Conservation (phyloP, 2,797 vertebrate species). For the Centroberyx gerrardi region DNA sequence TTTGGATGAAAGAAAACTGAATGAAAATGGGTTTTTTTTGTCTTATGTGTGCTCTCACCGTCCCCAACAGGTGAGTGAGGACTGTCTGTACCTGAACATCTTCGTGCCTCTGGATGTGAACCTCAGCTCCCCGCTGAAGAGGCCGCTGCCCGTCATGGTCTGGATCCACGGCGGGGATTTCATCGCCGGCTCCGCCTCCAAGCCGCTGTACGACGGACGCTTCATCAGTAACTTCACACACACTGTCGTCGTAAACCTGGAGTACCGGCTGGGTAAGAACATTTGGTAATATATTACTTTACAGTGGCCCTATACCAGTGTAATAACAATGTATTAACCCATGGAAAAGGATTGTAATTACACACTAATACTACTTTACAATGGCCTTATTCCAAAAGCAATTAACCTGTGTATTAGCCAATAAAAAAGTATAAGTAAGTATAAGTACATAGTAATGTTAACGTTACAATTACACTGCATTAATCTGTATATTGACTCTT, state of each 20-base stretch:
- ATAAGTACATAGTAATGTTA: no score
- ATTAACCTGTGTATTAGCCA: neutral
- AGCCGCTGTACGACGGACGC: constrained; percentile 85
- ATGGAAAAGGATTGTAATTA: no score
- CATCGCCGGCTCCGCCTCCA: constrained; percentile 85
- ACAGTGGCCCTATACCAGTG: neutral
- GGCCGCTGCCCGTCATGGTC: constrained; percentile 83
- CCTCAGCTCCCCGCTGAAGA: constrained; percentile 61
- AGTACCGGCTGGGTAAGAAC: constrained; percentile 84
- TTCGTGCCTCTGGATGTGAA: constrained; percentile 81
- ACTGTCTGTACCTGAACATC: constrained; percentile 87
- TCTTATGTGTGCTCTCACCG: neutral
- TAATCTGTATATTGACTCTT: no score
- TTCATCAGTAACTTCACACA: constrained; percentile 86
- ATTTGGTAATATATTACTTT: neutral
- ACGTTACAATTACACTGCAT: no score
- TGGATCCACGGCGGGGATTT: constrained; percentile 89
- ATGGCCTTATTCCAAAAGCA: no score
- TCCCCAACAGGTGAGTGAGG: constrained; percentile 82
- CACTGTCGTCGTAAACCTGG: constrained; percentile 83
- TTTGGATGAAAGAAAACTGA: neutral
- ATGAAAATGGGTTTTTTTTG: neutral
- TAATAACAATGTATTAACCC: neutral
- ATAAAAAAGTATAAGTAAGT: neutral
- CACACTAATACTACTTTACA: no score